These are phyloP conservation scores for Vespertilio murinus DNA, from an alignment of 2,797 vertebrate species.

Conservation along the genomic window DNA sequence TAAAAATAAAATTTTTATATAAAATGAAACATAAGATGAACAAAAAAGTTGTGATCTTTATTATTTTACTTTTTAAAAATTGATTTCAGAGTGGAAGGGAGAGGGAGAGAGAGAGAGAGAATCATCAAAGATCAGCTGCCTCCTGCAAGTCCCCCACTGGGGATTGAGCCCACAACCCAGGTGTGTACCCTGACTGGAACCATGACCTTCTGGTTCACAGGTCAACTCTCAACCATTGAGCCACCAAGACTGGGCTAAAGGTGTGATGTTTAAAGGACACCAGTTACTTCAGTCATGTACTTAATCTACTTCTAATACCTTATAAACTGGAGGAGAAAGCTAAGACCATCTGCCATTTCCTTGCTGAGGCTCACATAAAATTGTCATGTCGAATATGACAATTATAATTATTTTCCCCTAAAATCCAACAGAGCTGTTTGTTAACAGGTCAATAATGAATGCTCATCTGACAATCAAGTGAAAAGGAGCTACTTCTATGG, in stretches of 20 bases:
- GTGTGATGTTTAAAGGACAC: neutral
- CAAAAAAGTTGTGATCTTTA: neutral
- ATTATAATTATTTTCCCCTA: neutral
- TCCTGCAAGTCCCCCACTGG: too few relatives aligned
- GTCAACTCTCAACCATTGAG: too few relatives aligned
- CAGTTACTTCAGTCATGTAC: neutral
- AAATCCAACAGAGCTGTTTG: neutral
- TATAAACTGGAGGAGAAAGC: neutral
- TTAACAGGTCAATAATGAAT: neutral
- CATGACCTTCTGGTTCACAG: neutral
- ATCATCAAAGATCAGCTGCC: too few relatives aligned
- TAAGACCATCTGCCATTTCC: neutral
- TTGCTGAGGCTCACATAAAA: neutral
- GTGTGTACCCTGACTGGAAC: too few relatives aligned
- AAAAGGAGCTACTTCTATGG: neutral
- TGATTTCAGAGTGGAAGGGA: too few relatives aligned
- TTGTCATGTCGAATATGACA: neutral
- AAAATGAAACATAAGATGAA: conserved; percentile 10
- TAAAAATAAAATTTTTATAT: neutral
- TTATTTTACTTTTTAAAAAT: too few relatives aligned
- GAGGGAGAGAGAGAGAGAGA: too few relatives aligned
- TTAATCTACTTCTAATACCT: neutral
- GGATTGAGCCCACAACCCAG: too few relatives aligned
- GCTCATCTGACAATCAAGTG: neutral
- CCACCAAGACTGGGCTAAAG: too few relatives aligned